These are phyloP conservation scores for Felis chaus DNA, from an alignment of 2,113 vertebrate species.

Conservation along the genomic window DNA sequence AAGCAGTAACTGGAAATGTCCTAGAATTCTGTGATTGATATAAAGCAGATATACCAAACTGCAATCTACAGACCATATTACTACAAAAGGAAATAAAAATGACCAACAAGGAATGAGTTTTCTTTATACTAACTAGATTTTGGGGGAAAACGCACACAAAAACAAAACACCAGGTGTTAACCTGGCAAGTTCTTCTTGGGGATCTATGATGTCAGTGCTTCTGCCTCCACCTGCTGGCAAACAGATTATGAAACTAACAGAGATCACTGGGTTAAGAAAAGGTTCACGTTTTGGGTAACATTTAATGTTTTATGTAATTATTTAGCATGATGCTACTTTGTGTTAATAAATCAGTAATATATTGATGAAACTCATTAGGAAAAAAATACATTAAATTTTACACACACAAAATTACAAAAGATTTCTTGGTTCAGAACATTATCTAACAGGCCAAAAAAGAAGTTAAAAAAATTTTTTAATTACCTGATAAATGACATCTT, in stretches of 20 bases:
- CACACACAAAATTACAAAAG: background rate
- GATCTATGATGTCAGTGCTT: slow-evolving; percentile 47
- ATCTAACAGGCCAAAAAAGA: slow-evolving; percentile 63
- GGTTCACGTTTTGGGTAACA: background rate
- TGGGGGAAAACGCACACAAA: background rate
- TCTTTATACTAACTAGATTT: slow-evolving; percentile 39
- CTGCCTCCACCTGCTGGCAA: slow-evolving; percentile 80
- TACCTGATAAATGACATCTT: slow-evolving; percentile 99
- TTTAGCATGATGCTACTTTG: background rate
- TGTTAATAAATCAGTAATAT: slow-evolving; percentile 37
- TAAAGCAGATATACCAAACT: slow-evolving; percentile 19
- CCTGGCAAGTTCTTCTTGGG: slow-evolving; percentile 44
- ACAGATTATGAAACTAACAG: slow-evolving; percentile 63
- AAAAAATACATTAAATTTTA: slow-evolving; percentile 55
- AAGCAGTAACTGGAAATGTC: slow-evolving; percentile 6
- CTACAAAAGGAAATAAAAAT: slow-evolving; percentile 45
- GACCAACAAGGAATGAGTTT: slow-evolving; percentile 67
- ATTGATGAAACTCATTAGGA: slow-evolving; percentile 57
- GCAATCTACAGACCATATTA: slow-evolving; percentile 36
- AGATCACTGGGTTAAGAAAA: slow-evolving; percentile 23
- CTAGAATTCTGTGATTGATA: slow-evolving; percentile 13
- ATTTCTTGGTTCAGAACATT: slow-evolving; percentile 46
- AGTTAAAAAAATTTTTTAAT: background rate
- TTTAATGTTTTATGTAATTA: background rate
- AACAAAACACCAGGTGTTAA: slow-evolving; percentile 22